Base-by-base conservation (phyloP, 2,797 vertebrate genomes). In the Esox lucius region DNA sequence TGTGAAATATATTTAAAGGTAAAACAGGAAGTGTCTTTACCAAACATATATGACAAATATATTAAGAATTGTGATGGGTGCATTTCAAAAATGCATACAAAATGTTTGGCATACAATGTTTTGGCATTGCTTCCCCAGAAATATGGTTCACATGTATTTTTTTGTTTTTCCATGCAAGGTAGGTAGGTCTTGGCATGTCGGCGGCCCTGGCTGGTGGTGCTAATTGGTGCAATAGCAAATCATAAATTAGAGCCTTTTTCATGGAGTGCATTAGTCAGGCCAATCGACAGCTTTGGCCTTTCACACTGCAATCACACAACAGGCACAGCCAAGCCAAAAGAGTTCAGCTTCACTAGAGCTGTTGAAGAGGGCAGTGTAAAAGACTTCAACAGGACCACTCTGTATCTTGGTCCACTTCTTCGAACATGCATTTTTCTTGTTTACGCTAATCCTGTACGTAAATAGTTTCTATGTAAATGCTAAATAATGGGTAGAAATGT, bases 211-310 rank as follows among this genome's bases (percentile, higher is more conserved):
- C 48, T 75, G 62, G 19, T 65, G 68, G 79, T 62, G 81, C 77
- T 89, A 89, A 87, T 85, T 85, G 84, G 79, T 83, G 79, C 70
- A 77, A 78, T 75, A 74, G 79, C 80, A 70, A 78, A 75, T 81
- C 82, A 87, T 87, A 85, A 87, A 87, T 85, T 85, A 85, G 78
- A 84, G 78, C 66, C 56, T 73, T 74, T 73, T 74, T 53, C n/a
- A 76, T 75, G 33, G 48, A 56, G 78, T 78, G 81, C 51, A 49
- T 69, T 75, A 72, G 70, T 33, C 59, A 73, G 71, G 2, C 71
- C 56, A 76, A 75, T 53, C 68, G 61, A 76, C 75, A 74, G 74
- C 70, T 68, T 51, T 68, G 74, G 81, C 69, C 80, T 82, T 81
- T 79, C 53, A 17, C 26, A 65, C 69, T 39, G 31, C 49, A 59